These are phyloP conservation scores for Apoderus coryli DNA, from an alignment of 2,888 invertebrate species.

Conservation along the genomic window DNA sequence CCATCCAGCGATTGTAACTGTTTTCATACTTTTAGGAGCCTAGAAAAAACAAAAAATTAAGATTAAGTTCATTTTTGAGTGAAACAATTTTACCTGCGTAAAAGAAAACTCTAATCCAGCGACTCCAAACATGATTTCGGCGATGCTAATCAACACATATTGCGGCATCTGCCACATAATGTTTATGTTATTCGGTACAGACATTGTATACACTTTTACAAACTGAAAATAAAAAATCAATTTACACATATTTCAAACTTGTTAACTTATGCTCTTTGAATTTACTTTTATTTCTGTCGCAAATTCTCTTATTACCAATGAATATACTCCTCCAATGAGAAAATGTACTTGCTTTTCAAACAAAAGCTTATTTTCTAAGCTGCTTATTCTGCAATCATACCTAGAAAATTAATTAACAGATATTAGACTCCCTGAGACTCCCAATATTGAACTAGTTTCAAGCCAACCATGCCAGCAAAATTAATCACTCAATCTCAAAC, in stretches of 20 bases:
- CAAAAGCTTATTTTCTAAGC: slow-evolving; percentile 18
- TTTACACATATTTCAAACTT: slow-evolving; percentile 5
- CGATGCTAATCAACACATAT: slow-evolving; percentile 62
- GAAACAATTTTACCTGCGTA: slow-evolving; percentile 60
- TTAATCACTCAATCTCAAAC: too few species aligned
- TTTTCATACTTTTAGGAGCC: slow-evolving; percentile 74
- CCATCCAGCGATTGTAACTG: slow-evolving; percentile 74
- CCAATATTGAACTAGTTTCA: too few species aligned
- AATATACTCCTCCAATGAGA: slow-evolving; percentile 40
- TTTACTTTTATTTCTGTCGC: too few species aligned
- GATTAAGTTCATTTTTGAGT: slow-evolving; percentile 1
- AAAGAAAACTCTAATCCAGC: slow-evolving; percentile 75
- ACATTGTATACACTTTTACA: slow-evolving; percentile 43
- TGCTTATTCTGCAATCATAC: slow-evolving; percentile 24
- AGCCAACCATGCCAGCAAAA: too few species aligned
- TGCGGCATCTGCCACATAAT: slow-evolving; percentile 67
- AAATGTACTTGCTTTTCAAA: slow-evolving; percentile 23
- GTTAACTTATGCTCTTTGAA: too few species aligned
- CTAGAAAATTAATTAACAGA: slow-evolving; percentile 20
- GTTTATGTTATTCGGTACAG: slow-evolving; percentile 49
- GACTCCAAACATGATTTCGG: slow-evolving; percentile 72
- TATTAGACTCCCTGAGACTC: too few species aligned
- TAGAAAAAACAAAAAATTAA: slow-evolving; percentile 26
- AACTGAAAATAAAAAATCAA: slow-evolving; percentile 27
- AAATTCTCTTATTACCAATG: slow-evolving; percentile 34